These are phyloP conservation scores for Musca vetustissima DNA, from an alignment of 1,140 invertebrate genomes.

Conservation along the genomic window DNA sequence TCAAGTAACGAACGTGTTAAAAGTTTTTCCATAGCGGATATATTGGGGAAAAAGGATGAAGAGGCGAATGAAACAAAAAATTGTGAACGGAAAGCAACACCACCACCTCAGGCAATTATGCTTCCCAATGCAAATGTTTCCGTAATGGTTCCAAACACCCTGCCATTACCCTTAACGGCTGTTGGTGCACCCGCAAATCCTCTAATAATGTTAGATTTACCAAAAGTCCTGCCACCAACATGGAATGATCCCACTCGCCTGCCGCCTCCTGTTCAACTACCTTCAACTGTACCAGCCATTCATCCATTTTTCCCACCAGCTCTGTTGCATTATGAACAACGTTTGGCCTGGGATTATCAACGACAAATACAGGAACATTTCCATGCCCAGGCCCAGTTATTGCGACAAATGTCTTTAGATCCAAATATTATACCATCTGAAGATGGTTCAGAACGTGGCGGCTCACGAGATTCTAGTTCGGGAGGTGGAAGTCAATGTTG, in stretches of 20 bases:
- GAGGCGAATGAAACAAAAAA: not conserved
- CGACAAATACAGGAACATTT: constrained; percentile 58
- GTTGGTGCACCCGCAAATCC: constrained; percentile 26
- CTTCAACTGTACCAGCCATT: constrained; percentile 32
- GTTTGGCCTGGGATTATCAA: constrained; percentile 61
- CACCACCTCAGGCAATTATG: not conserved
- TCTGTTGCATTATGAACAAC: constrained; percentile 56
- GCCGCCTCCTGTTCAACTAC: constrained; percentile 62
- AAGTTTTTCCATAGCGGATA: constrained; percentile 91
- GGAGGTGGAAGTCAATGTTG: constrained; percentile 67
- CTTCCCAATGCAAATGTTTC: not conserved
- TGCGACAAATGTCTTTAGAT: constrained; percentile 53
- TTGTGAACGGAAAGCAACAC: constrained; percentile 9
- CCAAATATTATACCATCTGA: constrained; percentile 49
- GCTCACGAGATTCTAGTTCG: constrained; percentile 56
- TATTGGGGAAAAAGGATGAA: constrained; percentile 66
- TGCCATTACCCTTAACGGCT: constrained; percentile 15
- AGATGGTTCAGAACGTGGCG: constrained; percentile 58
- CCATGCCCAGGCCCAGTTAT: constrained; percentile 48
- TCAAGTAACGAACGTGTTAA: constrained; percentile 65
- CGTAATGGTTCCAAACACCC: not conserved
- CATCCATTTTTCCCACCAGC: constrained; percentile 49
- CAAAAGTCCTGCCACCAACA: constrained; percentile 6
- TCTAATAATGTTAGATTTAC: constrained; percentile 7
- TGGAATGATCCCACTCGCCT: constrained; percentile 56